Evolutionary conservation across 2,113 vertebrate genomes (phyloP).

Genomic region (Mastomys natalensis): DNA sequence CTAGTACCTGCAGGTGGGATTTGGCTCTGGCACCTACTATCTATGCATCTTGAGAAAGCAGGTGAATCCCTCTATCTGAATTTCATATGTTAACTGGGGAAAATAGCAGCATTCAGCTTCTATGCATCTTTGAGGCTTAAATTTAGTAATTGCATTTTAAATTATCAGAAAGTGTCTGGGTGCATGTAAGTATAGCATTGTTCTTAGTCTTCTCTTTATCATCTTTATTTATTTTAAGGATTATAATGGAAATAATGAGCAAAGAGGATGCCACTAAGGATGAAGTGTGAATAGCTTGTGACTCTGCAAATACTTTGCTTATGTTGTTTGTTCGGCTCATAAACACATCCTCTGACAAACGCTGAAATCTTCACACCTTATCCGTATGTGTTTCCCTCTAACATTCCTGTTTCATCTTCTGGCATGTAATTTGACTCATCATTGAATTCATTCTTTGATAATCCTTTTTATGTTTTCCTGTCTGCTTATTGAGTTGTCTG

Average conservation of each 20-base stretch:
- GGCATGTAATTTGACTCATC: slow-evolving; percentile 51
- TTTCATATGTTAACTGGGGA: not conserved
- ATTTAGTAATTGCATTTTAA: not conserved
- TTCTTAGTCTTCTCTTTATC: not conserved
- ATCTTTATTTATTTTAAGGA: not conserved
- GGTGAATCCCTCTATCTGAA: not conserved
- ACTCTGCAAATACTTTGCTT: not conserved
- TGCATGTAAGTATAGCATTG: not conserved
- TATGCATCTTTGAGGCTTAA: not conserved
- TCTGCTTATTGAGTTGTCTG: slow-evolving; percentile 21
- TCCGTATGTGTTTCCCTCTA: slow-evolving; percentile 28
- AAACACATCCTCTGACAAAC: slow-evolving; percentile 59
- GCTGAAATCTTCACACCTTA: slow-evolving; percentile 51
- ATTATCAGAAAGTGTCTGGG: not conserved
- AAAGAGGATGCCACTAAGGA: not conserved
- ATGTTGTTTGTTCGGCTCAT: not conserved
- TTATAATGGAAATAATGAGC: not conserved
- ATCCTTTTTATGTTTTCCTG: slow-evolving; percentile 11
- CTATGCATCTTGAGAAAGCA: not conserved
- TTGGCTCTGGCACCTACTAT: not conserved
- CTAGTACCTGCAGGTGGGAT: not conserved
- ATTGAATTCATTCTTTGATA: slow-evolving; percentile 44
- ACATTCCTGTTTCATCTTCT: slow-evolving; percentile 57
- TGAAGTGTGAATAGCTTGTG: not conserved
- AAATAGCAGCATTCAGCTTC: not conserved